Evolutionary conservation across 2,113 vertebrate species (phyloP).

Genomic region (human (Homo sapiens)): DNA sequence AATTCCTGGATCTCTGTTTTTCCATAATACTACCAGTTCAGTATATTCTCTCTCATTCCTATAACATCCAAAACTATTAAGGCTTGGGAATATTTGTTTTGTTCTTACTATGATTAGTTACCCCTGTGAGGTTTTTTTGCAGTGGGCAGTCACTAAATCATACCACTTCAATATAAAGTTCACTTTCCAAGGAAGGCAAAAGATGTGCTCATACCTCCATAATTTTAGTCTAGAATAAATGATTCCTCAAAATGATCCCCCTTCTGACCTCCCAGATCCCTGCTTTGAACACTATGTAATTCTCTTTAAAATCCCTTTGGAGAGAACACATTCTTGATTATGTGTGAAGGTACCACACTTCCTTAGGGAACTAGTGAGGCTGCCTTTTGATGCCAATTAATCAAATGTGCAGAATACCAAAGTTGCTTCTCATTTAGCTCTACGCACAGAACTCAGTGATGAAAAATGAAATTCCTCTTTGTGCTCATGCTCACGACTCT

Average conservation of each 20-base stretch:
- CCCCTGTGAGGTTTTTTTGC: neutral
- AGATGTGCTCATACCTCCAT: conserved; percentile 8
- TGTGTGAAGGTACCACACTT: neutral
- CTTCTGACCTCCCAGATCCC: neutral
- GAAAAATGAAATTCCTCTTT: neutral
- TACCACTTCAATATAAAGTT: neutral
- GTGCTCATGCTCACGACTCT: neutral
- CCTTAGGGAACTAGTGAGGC: neutral
- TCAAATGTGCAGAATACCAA: neutral
- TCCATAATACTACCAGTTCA: neutral
- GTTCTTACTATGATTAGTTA: neutral
- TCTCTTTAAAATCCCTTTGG: conserved; percentile 17
- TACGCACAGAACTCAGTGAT: neutral
- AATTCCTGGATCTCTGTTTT: neutral
- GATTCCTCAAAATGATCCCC: conserved; percentile 15
- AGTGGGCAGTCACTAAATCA: neutral
- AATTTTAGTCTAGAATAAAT: conserved; percentile 37
- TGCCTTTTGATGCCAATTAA: neutral
- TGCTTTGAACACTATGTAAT: neutral
- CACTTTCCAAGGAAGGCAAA: neutral
- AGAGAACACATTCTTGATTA: neutral
- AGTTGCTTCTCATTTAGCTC: neutral
- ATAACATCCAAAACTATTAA: neutral
- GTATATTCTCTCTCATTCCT: neutral
- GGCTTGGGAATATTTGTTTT: neutral